These are phyloP conservation scores for Notarius lentiginosus DNA, from an alignment of 2,113 vertebrate genomes.

Conservation along the genomic window DNA sequence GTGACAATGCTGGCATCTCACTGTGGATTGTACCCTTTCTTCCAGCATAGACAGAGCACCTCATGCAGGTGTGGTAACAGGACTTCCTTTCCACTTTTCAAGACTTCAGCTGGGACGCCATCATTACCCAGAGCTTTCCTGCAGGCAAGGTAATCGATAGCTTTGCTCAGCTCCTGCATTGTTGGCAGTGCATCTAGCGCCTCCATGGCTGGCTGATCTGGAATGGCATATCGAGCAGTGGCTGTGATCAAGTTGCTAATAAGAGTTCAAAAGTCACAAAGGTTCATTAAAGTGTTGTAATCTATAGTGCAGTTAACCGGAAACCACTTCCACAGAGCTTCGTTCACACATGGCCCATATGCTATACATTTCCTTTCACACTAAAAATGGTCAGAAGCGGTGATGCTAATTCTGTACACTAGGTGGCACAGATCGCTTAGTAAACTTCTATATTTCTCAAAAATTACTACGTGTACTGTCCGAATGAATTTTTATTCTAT, in stretches of 20 bases:
- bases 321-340: neutral
- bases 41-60: neutral
- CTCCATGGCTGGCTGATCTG: neutral
- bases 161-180: neutral
- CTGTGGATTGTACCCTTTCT: neutral
- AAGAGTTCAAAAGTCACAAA: neutral
- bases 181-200: neutral
- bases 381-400: neutral
- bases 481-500: neutral
- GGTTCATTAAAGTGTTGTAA: neutral
- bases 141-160: neutral
- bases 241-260: neutral
- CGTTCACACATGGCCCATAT: neutral
- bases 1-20: neutral
- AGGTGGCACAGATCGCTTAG: neutral
- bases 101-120: neutral
- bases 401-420: neutral
- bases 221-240: neutral
- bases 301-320: neutral
- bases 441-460: neutral
- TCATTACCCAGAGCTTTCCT: neutral
- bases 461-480: neutral
- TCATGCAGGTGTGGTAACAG: neutral
- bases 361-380: neutral
- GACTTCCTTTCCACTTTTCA: neutral